phyloP scores from a whole-genome alignment of 2,888 invertebrate species.

The Nemotelus pantherinus region DNA sequence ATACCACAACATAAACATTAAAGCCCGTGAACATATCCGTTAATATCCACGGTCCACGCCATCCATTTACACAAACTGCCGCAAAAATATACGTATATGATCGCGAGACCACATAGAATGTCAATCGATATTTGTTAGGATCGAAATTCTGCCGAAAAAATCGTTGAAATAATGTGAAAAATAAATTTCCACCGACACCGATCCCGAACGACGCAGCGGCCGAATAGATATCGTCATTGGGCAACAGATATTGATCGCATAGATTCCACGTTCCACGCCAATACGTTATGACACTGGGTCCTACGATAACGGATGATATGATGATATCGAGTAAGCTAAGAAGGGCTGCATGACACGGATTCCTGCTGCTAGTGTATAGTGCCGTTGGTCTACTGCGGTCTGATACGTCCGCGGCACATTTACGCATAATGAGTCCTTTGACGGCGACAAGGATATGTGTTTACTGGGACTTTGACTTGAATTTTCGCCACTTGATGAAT shows the following conservation, averaged over 20 bases:
- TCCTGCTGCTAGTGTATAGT: not conserved
- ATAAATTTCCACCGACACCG: conserved; percentile 76
- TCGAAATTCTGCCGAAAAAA: conserved; percentile 69
- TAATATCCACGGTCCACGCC: conserved; percentile 83
- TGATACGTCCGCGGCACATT: conserved; percentile 52
- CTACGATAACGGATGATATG: conserved; percentile 77
- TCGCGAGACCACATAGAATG: conserved; percentile 76
- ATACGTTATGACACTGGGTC: conserved; percentile 84
- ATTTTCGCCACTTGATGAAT: no score
- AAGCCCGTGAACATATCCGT: conserved; percentile 76
- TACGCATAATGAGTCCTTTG: conserved; percentile 51
- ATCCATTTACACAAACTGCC: conserved; percentile 85
- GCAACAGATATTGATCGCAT: conserved; percentile 77
- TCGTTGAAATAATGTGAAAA: conserved; percentile 76
- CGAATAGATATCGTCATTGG: conserved; percentile 70
- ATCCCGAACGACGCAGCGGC: conserved; percentile 75
- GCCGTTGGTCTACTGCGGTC: conserved; percentile 27
- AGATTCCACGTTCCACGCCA: conserved; percentile 89
- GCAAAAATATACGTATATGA: conserved; percentile 80
- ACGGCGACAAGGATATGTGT: not conserved
- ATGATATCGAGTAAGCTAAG: conserved; percentile 76
- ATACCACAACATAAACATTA: conserved; percentile 66
- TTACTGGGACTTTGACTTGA: not conserved
- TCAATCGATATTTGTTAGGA: conserved; percentile 75
- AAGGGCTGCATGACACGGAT: conserved; percentile 64